Conservation (phyloP, 2,888 invertebrate genomes). For the Aspidiotus rigidus region DNA sequence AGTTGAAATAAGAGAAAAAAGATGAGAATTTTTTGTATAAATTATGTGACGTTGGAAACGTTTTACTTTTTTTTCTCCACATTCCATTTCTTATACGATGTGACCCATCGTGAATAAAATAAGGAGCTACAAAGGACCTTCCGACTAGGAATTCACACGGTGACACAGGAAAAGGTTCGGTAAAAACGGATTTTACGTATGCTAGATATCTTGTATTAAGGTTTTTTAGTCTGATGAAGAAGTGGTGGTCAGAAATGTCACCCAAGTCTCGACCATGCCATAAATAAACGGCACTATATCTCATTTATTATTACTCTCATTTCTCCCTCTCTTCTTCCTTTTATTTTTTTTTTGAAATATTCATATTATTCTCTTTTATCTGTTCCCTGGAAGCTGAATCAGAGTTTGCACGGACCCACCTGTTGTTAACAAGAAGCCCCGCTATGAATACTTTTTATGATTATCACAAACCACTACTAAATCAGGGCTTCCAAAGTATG, state of each 20-base stretch:
- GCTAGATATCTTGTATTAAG: not conserved
- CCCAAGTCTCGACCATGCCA: constrained; percentile 23
- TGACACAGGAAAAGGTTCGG: not conserved
- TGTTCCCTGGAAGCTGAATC: constrained; percentile 25
- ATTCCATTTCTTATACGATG: not conserved
- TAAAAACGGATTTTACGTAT: not conserved
- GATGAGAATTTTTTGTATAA: not conserved
- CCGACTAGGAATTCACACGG: not conserved
- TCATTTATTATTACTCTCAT: constrained; percentile 30
- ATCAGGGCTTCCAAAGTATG: constrained; percentile 21
- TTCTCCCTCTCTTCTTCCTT: constrained; percentile 16
- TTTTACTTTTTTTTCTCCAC: not conserved
- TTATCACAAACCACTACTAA: constrained; percentile 15
- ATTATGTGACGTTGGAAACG: not conserved
- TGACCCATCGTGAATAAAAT: not conserved
- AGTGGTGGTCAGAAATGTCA: constrained; percentile 31
- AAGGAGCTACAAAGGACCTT: not conserved
- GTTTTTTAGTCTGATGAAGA: constrained; percentile 21
- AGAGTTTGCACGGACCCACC: constrained; percentile 23
- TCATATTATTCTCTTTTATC: constrained; percentile 27
- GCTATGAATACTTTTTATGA: constrained; percentile 29
- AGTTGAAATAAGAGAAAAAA: not conserved
- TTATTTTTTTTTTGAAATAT: constrained; percentile 24
- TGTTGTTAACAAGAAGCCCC: constrained; percentile 33
- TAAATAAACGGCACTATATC: constrained; percentile 22